These are phyloP conservation scores for Pollenia amentaria DNA, from an alignment of 2,888 invertebrate species.

Conservation along the genomic window DNA sequence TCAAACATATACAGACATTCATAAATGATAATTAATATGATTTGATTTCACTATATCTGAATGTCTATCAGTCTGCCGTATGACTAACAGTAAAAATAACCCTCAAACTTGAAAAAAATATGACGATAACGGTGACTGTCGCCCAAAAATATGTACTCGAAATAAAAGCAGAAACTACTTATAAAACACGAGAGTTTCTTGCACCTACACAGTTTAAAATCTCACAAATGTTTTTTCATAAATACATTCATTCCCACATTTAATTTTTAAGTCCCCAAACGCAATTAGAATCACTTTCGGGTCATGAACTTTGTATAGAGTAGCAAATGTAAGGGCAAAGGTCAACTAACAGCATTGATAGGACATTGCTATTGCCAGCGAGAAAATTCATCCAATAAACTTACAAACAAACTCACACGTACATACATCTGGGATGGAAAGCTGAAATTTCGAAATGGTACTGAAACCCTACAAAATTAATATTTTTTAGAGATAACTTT, in stretches of 20 bases:
- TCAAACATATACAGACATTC: not conserved
- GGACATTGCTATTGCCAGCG: slow-evolving; percentile 55
- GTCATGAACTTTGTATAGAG: slow-evolving; percentile 59
- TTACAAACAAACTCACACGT: not conserved
- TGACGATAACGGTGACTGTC: slow-evolving; percentile 36
- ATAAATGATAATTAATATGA: not conserved
- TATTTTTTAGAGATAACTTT: no score
- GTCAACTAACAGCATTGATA: slow-evolving; percentile 66
- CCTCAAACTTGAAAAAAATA: slow-evolving; percentile 3
- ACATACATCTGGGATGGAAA: not conserved
- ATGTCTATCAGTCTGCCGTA: not conserved
- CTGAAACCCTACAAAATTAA: no score
- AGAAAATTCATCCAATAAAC: slow-evolving; percentile 9
- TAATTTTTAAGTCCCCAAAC: slow-evolving; percentile 1
- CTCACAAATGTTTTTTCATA: not conserved
- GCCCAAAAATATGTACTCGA: slow-evolving; percentile 19
- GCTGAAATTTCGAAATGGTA: no score
- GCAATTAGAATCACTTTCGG: not conserved
- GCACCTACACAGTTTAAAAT: not conserved
- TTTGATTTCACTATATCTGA: not conserved
- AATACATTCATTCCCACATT: not conserved
- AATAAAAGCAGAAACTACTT: slow-evolving; percentile 7
- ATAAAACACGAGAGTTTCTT: slow-evolving; percentile 34
- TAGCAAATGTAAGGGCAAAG: slow-evolving; percentile 64
- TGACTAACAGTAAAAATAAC: slow-evolving; percentile 30